Conservation (phyloP, 2,888 invertebrate genomes). For the Ptychoptera contaminata region DNA sequence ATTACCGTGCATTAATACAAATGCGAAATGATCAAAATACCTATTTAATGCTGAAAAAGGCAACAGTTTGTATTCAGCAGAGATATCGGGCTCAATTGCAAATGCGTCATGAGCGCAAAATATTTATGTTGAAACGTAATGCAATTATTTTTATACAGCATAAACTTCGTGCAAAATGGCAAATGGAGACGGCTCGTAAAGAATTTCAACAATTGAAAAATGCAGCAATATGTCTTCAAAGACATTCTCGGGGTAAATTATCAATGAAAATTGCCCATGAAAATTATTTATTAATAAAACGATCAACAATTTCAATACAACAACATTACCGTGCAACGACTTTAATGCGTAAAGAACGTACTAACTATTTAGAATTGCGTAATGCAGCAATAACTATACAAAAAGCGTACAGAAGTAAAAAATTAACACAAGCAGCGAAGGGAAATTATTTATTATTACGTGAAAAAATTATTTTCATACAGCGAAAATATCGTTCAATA, state of each 20-base stretch:
- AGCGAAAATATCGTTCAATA: constrained; percentile 15
- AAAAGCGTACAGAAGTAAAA: constrained; percentile 19
- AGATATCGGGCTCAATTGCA: constrained; percentile 17
- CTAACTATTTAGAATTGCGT: constrained; percentile 14
- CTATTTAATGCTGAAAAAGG: constrained; percentile 6
- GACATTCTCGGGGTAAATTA: background rate
- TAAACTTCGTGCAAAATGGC: background rate
- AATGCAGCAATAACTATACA: constrained; percentile 21
- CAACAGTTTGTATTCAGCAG: constrained; percentile 11
- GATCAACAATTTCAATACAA: constrained; percentile 7
- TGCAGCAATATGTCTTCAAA: background rate
- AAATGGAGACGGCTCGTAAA: background rate
- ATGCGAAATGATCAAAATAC: constrained; percentile 7
- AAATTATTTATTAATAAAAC: background rate
- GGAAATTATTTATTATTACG: constrained; percentile 20
- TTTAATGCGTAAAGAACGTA: constrained; percentile 17
- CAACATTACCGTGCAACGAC: constrained; percentile 7
- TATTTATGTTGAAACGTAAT: background rate
- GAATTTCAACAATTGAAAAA: background rate
- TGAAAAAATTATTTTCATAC: constrained; percentile 16
- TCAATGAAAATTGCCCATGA: background rate
- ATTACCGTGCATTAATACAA: constrained; percentile 19
- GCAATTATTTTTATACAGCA: constrained; percentile 3
- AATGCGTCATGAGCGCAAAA: constrained; percentile 13
- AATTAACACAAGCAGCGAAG: constrained; percentile 19